Base-by-base conservation (phyloP, 2,888 invertebrate species). In the Eupithecia subumbrata region DNA sequence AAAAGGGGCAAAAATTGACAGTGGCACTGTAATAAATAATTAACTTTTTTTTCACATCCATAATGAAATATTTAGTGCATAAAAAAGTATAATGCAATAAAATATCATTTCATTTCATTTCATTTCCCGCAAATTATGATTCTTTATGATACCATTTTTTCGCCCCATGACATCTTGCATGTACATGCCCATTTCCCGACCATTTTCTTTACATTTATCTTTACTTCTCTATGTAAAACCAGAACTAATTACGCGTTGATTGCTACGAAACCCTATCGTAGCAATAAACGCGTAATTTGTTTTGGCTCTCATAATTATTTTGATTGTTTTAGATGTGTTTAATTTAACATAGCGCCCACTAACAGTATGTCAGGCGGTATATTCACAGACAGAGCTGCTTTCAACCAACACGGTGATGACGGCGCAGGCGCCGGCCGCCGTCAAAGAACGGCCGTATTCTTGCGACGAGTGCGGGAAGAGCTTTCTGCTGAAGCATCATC, bases 381-480 rank as follows among this genome's bases (percentile, higher is more conserved):
- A 92, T 86, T 92, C 93, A 2, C 95, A 94, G 89, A 90, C 93
- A 76, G 94, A 95, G 81, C 82, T 93, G 78, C 81, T 93, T 83
- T 88, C 87, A 60, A 85, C 87, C 0, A 89, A 87, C 79, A 86
- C 89, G 1, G 90, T 91, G 83, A 88, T 92, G 90, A 86, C 90
- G n/a, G 88, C 86, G 64, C 88, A 90, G 2, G 87, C 88, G 2
- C 89, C 90, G 0, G 88, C 90, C 8, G 78, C 88, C 1, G 90
- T 92, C 16, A 97, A 97, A 88, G 97, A 97, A 89, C 94, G 98
- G 34, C 98, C 98, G 5, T 97, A 97, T 87, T 97, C 97, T 22
- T 98, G 98, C 88, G 96, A 97, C 40, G 97, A 97, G 91, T 98
- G 98, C 86, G 97, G 97, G 73, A 98, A 98, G 90, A 97, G 97